phyloP scores from a whole-genome alignment of 2,888 invertebrate genomes.

The Gastracanthus pulcherrimus region DNA sequence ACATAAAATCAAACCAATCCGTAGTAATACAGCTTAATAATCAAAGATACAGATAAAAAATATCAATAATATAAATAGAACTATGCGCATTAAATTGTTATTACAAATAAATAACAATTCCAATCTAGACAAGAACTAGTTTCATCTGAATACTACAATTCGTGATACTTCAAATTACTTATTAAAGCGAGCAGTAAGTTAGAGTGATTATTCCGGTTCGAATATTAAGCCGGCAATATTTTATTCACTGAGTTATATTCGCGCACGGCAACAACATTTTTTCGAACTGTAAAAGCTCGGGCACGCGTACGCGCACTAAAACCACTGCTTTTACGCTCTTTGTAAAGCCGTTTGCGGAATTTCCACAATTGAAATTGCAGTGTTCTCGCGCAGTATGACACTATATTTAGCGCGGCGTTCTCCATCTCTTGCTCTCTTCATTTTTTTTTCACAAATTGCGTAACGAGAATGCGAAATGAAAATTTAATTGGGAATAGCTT shows the following conservation, averaged over 20 bases:
- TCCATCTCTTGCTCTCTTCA: neutral
- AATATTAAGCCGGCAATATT: neutral
- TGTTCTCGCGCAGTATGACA: neutral
- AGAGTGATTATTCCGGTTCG: neutral
- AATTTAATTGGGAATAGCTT: conserved; percentile 42
- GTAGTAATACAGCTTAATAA: too few species aligned
- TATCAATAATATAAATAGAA: too few species aligned
- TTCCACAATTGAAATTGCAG: neutral
- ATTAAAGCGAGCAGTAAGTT: neutral
- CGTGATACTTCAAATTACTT: too few species aligned
- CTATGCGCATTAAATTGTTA: too few species aligned
- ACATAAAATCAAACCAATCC: too few species aligned
- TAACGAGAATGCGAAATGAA: neutral
- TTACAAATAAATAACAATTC: too few species aligned
- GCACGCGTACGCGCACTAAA: neutral
- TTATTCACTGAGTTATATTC: neutral
- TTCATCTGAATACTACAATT: too few species aligned
- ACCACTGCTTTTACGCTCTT: neutral
- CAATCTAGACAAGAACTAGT: too few species aligned
- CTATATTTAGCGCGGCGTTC: neutral
- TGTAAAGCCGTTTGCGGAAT: neutral
- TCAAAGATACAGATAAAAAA: too few species aligned
- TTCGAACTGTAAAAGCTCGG: neutral
- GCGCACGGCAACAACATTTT: neutral
- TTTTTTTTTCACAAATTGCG: neutral